phyloP scores from a whole-genome alignment of 2,888 invertebrate species.

The Patella pellucida region DNA sequence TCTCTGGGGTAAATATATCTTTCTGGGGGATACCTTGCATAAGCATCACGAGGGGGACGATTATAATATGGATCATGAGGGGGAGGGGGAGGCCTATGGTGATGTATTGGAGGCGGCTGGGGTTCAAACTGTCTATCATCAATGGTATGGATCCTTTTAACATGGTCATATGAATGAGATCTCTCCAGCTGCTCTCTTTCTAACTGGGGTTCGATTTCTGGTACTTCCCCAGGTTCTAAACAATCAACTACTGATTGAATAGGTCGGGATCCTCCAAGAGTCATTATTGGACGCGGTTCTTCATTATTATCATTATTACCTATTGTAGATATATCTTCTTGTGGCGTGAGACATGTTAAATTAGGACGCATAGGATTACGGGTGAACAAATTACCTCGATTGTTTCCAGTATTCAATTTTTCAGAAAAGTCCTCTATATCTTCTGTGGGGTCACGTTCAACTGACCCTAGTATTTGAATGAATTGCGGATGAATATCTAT shows the following conservation, averaged over 20 bases:
- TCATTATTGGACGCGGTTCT: neutral
- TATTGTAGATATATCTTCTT: neutral
- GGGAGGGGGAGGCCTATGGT: slow-evolving; percentile 15
- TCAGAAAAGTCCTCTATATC: slow-evolving; percentile 5
- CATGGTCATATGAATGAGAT: neutral
- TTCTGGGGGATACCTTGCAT: slow-evolving; percentile 12
- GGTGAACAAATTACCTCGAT: neutral
- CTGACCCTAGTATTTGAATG: neutral
- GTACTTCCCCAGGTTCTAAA: neutral
- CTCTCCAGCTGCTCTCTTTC: neutral
- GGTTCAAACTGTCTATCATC: neutral
- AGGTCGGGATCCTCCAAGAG: neutral
- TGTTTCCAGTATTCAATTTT: neutral
- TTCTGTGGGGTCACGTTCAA: neutral
- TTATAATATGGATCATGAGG: slow-evolving; percentile 15
- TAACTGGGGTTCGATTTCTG: neutral
- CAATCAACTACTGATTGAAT: neutral
- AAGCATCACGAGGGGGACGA: slow-evolving; percentile 15
- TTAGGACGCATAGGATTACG: neutral
- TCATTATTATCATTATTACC: neutral
- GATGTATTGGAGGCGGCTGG: neutral
- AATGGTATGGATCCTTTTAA: neutral
- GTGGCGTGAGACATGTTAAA: slow-evolving; percentile 7
- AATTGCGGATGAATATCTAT: neutral
- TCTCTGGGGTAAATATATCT: slow-evolving; percentile 20